Base-by-base conservation (phyloP, 2,797 vertebrate genomes). In the Benthosema pterotum region DNA sequence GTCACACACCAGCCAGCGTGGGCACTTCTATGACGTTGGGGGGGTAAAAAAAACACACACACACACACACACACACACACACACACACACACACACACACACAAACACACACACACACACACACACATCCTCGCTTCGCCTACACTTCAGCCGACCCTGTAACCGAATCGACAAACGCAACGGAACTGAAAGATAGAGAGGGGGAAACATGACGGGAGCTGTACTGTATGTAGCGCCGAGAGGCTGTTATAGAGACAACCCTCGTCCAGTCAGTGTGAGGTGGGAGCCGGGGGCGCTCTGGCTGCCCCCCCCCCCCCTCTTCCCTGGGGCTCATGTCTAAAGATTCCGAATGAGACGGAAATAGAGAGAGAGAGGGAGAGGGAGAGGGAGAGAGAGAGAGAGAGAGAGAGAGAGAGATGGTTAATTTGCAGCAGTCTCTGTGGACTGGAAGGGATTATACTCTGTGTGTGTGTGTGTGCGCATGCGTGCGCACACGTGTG, bases 381-480 rank as follows among this genome's bases (percentile, higher is more conserved):
- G n/a, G n/a, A n/a, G n/a, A n/a, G n/a, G n/a, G n/a, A n/a, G n/a
- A n/a, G 70, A 79, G 85, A 75, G 69, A 67, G 57, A 73, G 74
- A 78, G 72, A 74, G 60, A 73, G 68, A 53, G 59, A 67, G 71
- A 60, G 72, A 63, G 76, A 65, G 74, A 60, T 75, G 83, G 76
- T 86, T 90, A 85, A 79, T 85, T 82, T 85, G 77, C 85, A 80
- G 80, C 87, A 80, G 70, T 92, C 88, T 79, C 88, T 43, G 59
- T 77, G 88, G 88, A 92, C 87, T 64, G 60, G 74, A 77, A 76
- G 78, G 88, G 89, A 91, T 91, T 92, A 91, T 86, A 83, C 80
- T 75, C 65, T 6, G 19, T 58, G 42, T 58, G 65, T 63, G 9
- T 25, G 15, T 47, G 17, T 48, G 57, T 18, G 45, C 49, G 42